A percentile compares a stretch with the other conserved stretches of the same genome.
phyloP scores from a whole-genome alignment of 2,113 vertebrate genomes.

The Misgurnus mizolepis region DNA sequence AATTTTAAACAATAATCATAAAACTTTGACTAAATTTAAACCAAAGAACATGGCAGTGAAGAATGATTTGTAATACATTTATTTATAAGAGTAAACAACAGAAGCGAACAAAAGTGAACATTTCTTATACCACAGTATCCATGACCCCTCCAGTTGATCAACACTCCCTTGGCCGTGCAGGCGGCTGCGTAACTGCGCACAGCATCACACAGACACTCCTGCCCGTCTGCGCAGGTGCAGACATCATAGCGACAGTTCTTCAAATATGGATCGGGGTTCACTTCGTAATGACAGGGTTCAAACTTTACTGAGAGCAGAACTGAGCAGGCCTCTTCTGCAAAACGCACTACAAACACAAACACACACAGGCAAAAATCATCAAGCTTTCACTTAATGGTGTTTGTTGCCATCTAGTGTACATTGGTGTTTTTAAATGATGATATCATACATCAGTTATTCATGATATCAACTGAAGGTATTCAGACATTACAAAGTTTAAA shows the following conservation, averaged over 20 bases:
- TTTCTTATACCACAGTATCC: slow-evolving; percentile 83
- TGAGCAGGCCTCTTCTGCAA: slow-evolving; percentile 84
- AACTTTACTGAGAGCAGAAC: slow-evolving; percentile 80
- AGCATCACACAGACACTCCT: slow-evolving; percentile 85
- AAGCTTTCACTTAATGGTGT: background rate
- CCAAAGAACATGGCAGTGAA: too few relatives aligned
- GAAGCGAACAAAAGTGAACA: background rate
- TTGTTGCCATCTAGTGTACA: slow-evolving; percentile 34
- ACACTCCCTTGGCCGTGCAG: slow-evolving; percentile 80
- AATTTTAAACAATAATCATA: too few relatives aligned
- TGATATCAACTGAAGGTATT: background rate
- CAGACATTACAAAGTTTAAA: background rate
- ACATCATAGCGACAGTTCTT: slow-evolving; percentile 91
- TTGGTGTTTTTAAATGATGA: background rate
- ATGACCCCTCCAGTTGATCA: slow-evolving; percentile 83
- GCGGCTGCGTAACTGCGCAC: slow-evolving; percentile 83
- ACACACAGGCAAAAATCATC: background rate
- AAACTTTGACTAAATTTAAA: too few relatives aligned
- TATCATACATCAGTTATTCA: background rate
- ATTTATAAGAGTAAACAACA: too few relatives aligned
- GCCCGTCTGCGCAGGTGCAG: slow-evolving; percentile 84
- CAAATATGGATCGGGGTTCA: slow-evolving; percentile 84
- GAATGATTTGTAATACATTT: too few relatives aligned
- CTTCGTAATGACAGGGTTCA: slow-evolving; percentile 81
- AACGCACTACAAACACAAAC: slow-evolving; percentile 71